Evolutionary conservation across 1,140 invertebrate species (phyloP), one percentile per base, ranked within the genome.

Genomic region (Drosophila sp.): DNA sequence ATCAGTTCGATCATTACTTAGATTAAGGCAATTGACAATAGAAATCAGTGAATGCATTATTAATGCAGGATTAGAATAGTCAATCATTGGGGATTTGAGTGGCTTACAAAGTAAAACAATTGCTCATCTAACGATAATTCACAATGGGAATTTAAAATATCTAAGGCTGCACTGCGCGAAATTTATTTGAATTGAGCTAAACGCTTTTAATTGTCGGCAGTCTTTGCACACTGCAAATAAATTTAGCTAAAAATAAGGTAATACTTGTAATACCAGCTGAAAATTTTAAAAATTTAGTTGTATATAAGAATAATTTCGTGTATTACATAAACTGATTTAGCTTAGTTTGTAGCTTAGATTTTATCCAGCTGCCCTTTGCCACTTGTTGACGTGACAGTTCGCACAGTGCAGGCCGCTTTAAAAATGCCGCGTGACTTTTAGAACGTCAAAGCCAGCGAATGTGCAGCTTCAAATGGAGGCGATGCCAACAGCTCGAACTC

Each of bases 361-460:
- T 21, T 21, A 21, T 21, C 21, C 21, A 4, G 21, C 45, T 50
- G 53, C 69, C 53, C 46, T 53, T 72, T 53, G 32, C 11, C 32
- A 45, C 58, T 25, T 45, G 38, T 58, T 53, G 21, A 34, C 11
- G 53, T 54, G 36, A 21, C n/a, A 56, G 45, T 63, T 67, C 50
- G 38, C 21, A 32, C 74, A 72, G 73, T 72, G 73, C 48, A 41
- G 21, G 32, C 69, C 13, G 32, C 53, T 65, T 53, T 64, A 59
- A 32, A 72, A 75, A 59, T 40, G 51, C 67, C 69, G 62, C 74
- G 64, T 73, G 71, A 76, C 74, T 76, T 76, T 87, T 75, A 81
- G 81, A 86, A 78, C 81, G 78, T 78, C 82, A 78, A 75, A 75
- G 57, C 54, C 56, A 50, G 62, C 70, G 53, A 67, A 57, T 67